Evolutionary conservation across 1,140 invertebrate species (phyloP).

Genomic region (Magallana angulata): DNA sequence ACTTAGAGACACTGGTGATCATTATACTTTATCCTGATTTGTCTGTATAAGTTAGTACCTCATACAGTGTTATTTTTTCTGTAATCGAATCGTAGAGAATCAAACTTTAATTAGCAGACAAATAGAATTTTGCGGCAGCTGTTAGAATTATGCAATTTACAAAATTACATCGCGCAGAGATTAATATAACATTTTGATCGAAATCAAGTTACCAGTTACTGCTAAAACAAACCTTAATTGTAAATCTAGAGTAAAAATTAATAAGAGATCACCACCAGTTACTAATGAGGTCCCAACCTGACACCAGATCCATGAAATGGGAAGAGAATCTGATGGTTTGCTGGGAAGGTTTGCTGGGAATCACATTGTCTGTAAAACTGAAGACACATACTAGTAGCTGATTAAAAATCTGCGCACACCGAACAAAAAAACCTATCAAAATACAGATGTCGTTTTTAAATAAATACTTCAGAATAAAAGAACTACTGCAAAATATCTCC

Average conservation of each 20-base stretch:
- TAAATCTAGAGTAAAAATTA: conserved; percentile 17
- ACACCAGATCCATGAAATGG: not conserved
- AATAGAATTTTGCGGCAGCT: conserved; percentile 30
- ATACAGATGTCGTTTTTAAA: too few species aligned
- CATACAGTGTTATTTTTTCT: not conserved
- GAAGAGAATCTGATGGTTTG: too few species aligned
- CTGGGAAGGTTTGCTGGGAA: too few species aligned
- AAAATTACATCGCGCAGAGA: conserved; percentile 28
- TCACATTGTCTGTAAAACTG: too few species aligned
- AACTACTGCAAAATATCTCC: too few species aligned
- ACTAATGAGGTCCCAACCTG: not conserved
- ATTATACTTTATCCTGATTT: not conserved
- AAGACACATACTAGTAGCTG: too few species aligned
- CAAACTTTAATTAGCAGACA: conserved; percentile 25
- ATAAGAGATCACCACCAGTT: not conserved
- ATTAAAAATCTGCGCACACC: too few species aligned
- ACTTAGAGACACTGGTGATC: not conserved
- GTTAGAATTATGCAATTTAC: conserved; percentile 13
- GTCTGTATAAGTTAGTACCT: not conserved
- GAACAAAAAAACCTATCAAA: too few species aligned
- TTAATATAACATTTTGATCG: conserved; percentile 29
- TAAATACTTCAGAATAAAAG: too few species aligned
- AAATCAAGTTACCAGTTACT: conserved; percentile 4
- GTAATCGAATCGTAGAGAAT: not conserved
- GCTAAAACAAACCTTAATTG: not conserved